phyloP scores from a whole-genome alignment of 2,797 vertebrate species.

The Staurois parvus region DNA sequence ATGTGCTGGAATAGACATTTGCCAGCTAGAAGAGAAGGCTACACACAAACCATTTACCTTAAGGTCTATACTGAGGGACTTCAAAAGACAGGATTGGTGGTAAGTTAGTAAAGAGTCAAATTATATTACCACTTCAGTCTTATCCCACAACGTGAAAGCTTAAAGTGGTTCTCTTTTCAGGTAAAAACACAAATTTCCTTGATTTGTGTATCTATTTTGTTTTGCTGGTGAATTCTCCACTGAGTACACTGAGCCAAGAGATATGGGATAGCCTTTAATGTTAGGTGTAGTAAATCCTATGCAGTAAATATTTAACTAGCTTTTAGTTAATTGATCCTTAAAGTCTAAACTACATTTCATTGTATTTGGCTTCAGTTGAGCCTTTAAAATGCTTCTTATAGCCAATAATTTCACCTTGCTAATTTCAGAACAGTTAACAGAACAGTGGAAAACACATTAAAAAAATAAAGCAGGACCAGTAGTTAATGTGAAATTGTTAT shows the following conservation, averaged over 20 bases:
- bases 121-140: too few species aligned
- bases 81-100: too few species aligned
- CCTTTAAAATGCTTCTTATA: slow-evolving; percentile 38
- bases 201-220: not conserved
- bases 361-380: slow-evolving; percentile 51
- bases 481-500: too few species aligned
- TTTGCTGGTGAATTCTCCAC: slow-evolving; percentile 2
- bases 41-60: too few species aligned
- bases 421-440: slow-evolving; percentile 22
- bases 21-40: too few species aligned
- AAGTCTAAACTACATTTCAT: slow-evolving; percentile 51
- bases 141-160: too few species aligned
- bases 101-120: too few species aligned
- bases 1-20: too few species aligned
- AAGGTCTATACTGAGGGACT: too few species aligned
- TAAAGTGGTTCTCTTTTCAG: not conserved
- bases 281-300: slow-evolving; percentile 42
- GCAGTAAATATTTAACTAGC: slow-evolving; percentile 60
- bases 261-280: slow-evolving; percentile 18
- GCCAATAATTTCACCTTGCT: slow-evolving; percentile 40
- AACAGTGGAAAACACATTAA: not conserved
- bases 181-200: not conserved
- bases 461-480: not conserved
- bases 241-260: not conserved
- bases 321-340: slow-evolving; percentile 62